A percentile compares a stretch with the other conserved stretches of the same genome.
These are phyloP conservation scores for Campoplex nolae DNA, from an alignment of 2,888 invertebrate genomes.

Conservation along the genomic window DNA sequence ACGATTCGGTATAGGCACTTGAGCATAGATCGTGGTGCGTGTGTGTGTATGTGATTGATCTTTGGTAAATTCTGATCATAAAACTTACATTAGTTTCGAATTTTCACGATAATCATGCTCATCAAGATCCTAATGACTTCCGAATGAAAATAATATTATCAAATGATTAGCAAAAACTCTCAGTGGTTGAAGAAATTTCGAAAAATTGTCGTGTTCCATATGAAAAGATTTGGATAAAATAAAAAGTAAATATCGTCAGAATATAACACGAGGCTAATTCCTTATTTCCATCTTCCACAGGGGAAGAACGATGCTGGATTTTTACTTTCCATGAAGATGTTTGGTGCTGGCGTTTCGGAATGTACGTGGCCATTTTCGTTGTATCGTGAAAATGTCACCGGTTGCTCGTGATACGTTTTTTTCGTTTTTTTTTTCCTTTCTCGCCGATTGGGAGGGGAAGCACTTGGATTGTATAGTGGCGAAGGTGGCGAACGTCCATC, in stretches of 20 bases:
- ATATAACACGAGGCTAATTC: not conserved
- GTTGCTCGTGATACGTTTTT: not conserved
- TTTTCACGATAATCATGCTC: too few relatives aligned
- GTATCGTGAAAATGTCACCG: slow-evolving; percentile 19
- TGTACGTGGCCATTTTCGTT: slow-evolving; percentile 8
- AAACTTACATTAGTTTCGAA: not conserved
- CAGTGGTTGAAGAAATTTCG: not conserved
- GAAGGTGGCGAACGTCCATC: slow-evolving; percentile 25
- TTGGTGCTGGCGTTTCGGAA: not conserved
- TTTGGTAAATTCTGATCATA: not conserved
- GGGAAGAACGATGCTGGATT: not conserved
- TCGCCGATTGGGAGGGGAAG: not conserved
- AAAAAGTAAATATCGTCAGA: not conserved
- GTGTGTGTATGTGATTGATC: not conserved
- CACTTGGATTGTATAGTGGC: slow-evolving; percentile 28
- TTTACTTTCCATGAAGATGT: not conserved
- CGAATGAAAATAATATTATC: not conserved
- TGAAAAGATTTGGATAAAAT: not conserved
- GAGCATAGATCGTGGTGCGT: not conserved
- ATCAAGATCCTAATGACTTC: too few relatives aligned
- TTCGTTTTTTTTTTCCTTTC: not conserved
- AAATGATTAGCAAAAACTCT: not conserved
- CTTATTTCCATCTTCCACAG: not conserved
- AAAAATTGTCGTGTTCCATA: not conserved
- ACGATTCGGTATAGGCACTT: not conserved